Conservation (phyloP, 2,113 vertebrate genomes). For the Elaphurus davidianus region DNA sequence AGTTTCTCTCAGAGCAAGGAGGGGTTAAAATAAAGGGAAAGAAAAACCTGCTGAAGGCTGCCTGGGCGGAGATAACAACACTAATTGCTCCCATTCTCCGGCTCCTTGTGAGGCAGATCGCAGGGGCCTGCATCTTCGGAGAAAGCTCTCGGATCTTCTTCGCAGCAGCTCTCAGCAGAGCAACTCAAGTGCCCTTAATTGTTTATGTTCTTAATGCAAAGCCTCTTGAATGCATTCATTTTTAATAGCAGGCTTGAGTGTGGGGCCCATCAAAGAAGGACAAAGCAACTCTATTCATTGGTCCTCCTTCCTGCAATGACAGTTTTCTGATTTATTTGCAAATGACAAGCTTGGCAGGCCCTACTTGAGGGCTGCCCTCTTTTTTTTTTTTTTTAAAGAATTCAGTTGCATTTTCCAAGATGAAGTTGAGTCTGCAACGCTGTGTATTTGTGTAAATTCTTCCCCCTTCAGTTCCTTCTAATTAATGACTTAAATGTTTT, state of each 20-base stretch:
- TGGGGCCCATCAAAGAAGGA: slow-evolving; percentile 82
- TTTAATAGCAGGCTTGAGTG: slow-evolving; percentile 86
- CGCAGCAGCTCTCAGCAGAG: slow-evolving; percentile 80
- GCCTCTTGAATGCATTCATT: slow-evolving; percentile 88
- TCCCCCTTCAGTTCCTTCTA: slow-evolving; percentile 73
- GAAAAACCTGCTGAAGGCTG: slow-evolving; percentile 63
- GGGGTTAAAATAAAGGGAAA: slow-evolving; percentile 48
- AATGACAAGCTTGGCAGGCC: slow-evolving; percentile 83
- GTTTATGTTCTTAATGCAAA: slow-evolving; percentile 87
- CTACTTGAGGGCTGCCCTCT: slow-evolving; percentile 77
- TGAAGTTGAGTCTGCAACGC: slow-evolving; percentile 58
- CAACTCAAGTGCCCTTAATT: slow-evolving; percentile 87
- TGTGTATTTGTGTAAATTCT: slow-evolving; percentile 57
- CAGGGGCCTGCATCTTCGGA: slow-evolving; percentile 71
- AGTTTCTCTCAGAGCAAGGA: slow-evolving; percentile 66
- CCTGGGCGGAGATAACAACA: slow-evolving; percentile 62
- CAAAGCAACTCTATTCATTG: slow-evolving; percentile 83
- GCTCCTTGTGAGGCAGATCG: slow-evolving; percentile 72
- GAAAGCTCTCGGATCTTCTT: slow-evolving; percentile 80
- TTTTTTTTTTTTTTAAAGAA: slow-evolving; percentile 80
- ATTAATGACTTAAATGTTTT: slow-evolving; percentile 83
- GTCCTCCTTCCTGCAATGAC: slow-evolving; percentile 78
- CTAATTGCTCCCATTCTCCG: slow-evolving; percentile 79
- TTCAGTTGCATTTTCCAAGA: slow-evolving; percentile 79
- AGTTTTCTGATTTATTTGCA: slow-evolving; percentile 87